Conservation (phyloP, 2,888 invertebrate species). For the Latheticus oryzae region DNA sequence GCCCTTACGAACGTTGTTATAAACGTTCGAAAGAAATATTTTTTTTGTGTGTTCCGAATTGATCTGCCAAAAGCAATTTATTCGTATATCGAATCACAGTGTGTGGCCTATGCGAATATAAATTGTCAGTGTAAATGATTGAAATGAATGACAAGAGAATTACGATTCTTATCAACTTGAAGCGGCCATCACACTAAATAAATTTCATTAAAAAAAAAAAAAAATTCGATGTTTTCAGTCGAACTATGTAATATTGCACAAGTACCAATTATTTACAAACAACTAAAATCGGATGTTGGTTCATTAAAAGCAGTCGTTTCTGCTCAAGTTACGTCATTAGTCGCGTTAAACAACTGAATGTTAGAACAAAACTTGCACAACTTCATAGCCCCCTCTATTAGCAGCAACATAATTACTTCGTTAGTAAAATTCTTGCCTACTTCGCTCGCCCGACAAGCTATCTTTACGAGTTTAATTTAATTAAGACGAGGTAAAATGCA, state of each 20-base stretch:
- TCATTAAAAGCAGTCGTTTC: constrained; percentile 75
- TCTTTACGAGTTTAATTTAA: constrained; percentile 64
- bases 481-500: constrained; percentile 63
- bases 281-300: constrained; percentile 53
- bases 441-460: constrained; percentile 57
- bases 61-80: constrained; percentile 63
- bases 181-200: too few species aligned
- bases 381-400: constrained; percentile 60
- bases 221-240: too few species aligned
- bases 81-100: constrained; percentile 58
- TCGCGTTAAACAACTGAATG: constrained; percentile 67
- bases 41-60: constrained; percentile 57
- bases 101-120: constrained; percentile 55
- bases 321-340: constrained; percentile 81
- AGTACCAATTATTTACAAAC: constrained; percentile 54
- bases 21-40: constrained; percentile 50
- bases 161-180: constrained; percentile 27
- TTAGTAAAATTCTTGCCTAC: constrained; percentile 66
- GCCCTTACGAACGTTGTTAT: constrained; percentile 51
- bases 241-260: constrained; percentile 39
- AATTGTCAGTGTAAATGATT: constrained; percentile 56
- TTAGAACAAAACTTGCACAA: constrained; percentile 62
- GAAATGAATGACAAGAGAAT: constrained; percentile 38
- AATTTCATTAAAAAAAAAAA: background rate
- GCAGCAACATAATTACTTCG: constrained; percentile 65